These are phyloP conservation scores for Chrysopa pallens DNA, from an alignment of 1,140 invertebrate species.

Conservation along the genomic window DNA sequence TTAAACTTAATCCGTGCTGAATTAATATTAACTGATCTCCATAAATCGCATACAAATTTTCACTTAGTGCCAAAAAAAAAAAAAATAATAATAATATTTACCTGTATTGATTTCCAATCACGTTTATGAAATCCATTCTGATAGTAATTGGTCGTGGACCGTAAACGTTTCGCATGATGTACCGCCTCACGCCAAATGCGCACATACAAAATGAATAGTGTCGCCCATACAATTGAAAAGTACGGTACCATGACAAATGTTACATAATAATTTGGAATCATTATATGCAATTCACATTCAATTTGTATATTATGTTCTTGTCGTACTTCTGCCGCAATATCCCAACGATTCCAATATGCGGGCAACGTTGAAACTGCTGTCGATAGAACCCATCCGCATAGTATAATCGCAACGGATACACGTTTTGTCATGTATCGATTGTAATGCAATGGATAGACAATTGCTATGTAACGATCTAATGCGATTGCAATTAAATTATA, in stretches of 20 bases:
- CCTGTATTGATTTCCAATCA: constrained; percentile 53
- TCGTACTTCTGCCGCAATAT: constrained; percentile 20
- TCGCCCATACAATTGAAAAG: constrained; percentile 47
- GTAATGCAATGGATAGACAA: constrained; percentile 64
- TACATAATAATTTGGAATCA: constrained; percentile 37
- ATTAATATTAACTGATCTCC: too few species aligned
- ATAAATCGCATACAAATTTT: too few species aligned
- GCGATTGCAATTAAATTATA: constrained; percentile 69
- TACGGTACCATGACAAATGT: constrained; percentile 44
- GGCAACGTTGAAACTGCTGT: constrained; percentile 41
- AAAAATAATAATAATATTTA: constrained; percentile 10
- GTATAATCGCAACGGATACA: constrained; percentile 35
- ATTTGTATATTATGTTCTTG: not conserved
- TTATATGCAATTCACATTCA: constrained; percentile 13
- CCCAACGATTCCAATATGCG: constrained; percentile 54
- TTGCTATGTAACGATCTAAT: constrained; percentile 64
- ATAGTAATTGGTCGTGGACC: constrained; percentile 21
- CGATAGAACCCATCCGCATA: constrained; percentile 39
- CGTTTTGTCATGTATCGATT: constrained; percentile 43
- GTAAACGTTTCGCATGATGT: constrained; percentile 41
- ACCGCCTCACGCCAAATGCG: constrained; percentile 53
- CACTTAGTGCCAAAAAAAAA: too few species aligned
- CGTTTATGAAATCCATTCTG: constrained; percentile 12
- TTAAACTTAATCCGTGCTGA: too few species aligned
- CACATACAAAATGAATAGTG: constrained; percentile 52